These are phyloP conservation scores for Neoarius graeffei DNA, from an alignment of 2,113 vertebrate species.

Conservation along the genomic window DNA sequence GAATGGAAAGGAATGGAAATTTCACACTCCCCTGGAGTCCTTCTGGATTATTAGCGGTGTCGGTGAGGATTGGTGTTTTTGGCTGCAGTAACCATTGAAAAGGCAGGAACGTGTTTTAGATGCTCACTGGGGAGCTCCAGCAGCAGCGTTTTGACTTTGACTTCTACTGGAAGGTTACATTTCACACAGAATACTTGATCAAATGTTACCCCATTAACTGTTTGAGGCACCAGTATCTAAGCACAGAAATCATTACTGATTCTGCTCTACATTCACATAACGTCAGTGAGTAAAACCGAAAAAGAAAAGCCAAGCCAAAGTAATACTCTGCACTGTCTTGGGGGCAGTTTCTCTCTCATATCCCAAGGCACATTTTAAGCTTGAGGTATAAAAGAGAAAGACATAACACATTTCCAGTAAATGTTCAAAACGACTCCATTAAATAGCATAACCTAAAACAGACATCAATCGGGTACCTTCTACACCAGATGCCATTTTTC, in stretches of 20 bases:
- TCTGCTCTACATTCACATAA: neutral
- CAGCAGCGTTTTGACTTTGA: constrained; percentile 18
- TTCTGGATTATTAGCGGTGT: constrained; percentile 1
- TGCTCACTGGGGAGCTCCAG: constrained; percentile 11
- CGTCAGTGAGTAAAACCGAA: neutral
- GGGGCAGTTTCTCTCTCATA: neutral
- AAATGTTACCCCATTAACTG: neutral
- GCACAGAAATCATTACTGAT: neutral
- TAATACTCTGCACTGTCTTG: neutral
- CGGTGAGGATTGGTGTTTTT: neutral
- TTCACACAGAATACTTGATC: neutral
- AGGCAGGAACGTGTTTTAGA: neutral
- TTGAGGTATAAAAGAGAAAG: neutral
- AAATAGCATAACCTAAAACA: neutral
- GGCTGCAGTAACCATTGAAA: constrained; percentile 6
- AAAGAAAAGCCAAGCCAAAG: neutral
- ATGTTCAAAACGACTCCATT: neutral
- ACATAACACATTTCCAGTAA: neutral
- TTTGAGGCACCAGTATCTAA: neutral
- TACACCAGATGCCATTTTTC: neutral
- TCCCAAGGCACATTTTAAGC: neutral
- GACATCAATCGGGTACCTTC: neutral
- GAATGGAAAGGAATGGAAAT: neutral
- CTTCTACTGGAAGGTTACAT: neutral
- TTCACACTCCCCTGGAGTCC: neutral